phyloP scores from a whole-genome alignment of 2,888 invertebrate genomes.

The Eupsilia transversa region DNA sequence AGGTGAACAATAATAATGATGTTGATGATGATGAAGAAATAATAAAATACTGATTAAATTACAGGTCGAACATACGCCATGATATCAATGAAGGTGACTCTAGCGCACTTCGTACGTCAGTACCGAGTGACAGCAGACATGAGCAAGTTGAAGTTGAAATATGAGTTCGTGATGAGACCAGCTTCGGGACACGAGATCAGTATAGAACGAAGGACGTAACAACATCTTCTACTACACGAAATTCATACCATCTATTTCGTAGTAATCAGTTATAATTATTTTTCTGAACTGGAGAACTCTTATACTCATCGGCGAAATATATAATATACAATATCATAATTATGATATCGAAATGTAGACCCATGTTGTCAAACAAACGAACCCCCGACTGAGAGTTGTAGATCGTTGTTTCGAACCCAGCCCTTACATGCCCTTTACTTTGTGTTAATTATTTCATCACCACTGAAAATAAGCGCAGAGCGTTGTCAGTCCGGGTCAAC shows the following conservation, averaged over 20 bases:
- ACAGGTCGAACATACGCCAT: conserved; percentile 71
- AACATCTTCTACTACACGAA: not conserved
- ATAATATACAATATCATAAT: too few species aligned
- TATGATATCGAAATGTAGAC: too few species aligned
- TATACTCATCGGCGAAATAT: not conserved
- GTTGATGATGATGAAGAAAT: too few species aligned
- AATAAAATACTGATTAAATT: conserved; percentile 25
- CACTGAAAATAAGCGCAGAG: too few species aligned
- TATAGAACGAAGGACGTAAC: conserved; percentile 12
- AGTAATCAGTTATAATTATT: not conserved
- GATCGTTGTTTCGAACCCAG: too few species aligned
- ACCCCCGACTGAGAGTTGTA: too few species aligned
- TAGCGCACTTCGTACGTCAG: conserved; percentile 68
- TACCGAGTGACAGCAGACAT: conserved; percentile 67
- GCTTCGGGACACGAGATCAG: conserved; percentile 61
- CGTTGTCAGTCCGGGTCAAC: too few species aligned
- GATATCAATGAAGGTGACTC: conserved; percentile 69
- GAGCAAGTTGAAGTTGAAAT: conserved; percentile 60
- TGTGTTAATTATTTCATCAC: too few species aligned
- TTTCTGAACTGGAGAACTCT: not conserved
- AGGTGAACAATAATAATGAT: too few species aligned
- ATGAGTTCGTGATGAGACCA: conserved; percentile 71
- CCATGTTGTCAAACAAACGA: too few species aligned
- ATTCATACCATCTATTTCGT: not conserved
- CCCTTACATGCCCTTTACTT: too few species aligned